Percentiles rank a stretch among this genome's conserved stretches.
Evolutionary conservation across 1,140 invertebrate species (phyloP).

Genomic region (Cephus cinctus): DNA sequence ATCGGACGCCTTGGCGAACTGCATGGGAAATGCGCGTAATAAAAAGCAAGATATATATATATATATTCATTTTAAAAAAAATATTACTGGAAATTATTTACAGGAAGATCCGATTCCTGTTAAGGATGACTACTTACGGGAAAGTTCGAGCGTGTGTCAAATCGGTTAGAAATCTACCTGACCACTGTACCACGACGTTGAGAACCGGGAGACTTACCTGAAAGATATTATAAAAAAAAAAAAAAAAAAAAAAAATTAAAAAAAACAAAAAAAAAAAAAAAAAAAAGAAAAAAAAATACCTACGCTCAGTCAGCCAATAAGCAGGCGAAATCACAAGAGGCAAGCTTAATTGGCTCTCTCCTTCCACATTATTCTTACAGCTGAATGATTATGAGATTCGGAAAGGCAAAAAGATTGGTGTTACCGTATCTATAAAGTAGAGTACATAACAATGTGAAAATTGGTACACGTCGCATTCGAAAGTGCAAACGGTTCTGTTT

Average conservation of each 20-base stretch:
- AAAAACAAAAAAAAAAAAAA: constrained; percentile 1
- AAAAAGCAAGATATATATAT: too few species aligned
- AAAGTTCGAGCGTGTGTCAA: too few species aligned
- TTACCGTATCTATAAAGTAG: constrained; percentile 99
- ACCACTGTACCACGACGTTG: neutral
- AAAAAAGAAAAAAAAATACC: constrained; percentile 16
- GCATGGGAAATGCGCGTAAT: too few species aligned
- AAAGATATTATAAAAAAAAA: too few species aligned
- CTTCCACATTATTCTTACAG: constrained; percentile 90
- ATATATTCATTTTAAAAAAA: too few species aligned
- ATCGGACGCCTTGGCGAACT: too few species aligned
- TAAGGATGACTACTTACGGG: too few species aligned
- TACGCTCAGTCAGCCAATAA: constrained; percentile 54
- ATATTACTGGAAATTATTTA: too few species aligned
- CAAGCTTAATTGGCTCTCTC: constrained; percentile 72
- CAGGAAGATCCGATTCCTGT: too few species aligned
- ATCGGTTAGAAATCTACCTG: constrained; percentile 13
- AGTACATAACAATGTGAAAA: too few species aligned
- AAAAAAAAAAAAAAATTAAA: constrained; percentile 6
- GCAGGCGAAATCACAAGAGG: constrained; percentile 52
- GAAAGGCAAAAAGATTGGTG: constrained; percentile 99
- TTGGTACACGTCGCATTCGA: too few species aligned
- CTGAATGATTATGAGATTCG: constrained; percentile 99
- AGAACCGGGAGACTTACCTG: constrained; percentile 14
- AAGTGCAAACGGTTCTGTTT: too few species aligned